Base-by-base conservation (phyloP, 2,888 invertebrate species). In the Drosophila buzzatii region DNA sequence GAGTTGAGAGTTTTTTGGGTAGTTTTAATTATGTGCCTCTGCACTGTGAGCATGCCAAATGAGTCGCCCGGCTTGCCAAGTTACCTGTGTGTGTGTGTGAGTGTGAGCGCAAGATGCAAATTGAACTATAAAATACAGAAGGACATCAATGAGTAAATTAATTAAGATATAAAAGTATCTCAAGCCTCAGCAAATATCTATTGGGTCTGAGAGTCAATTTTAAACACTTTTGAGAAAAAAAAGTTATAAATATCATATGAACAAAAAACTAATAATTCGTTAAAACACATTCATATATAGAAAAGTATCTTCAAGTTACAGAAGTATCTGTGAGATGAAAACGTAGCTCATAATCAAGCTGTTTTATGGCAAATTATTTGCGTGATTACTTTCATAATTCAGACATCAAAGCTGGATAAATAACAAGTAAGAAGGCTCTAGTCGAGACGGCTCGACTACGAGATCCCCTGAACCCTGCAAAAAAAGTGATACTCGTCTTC, bases 1-100 rank as follows among this genome's bases (percentile, higher is more conserved):
- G 47, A 27, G 47, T 14, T 31, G 37, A 20, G 20, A n/a, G 16
- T 31, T 53, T n/a, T 51, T 64, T 49, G 75, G 67, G 39, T 67
- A 68, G 59, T 79, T 78, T 78, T 78, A 78, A 78, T 79, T 79
- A 79, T 71, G 61, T 71, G 67, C 44, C 52, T 59, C 44, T 45
- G 51, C 20, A 31, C 39, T 55, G 27, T 14, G 35, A 49, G 42
- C 18, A 65, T 45, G 59, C 60, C 57, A 62, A 67, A 64, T 27
- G 66, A 64, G 64, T 58, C 58, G 62, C 41, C 62, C 7, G 27
- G 16, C 16, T 72, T 59, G 78, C 68, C 67, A 47, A 61, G 52
- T 27, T 41, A n/a, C 41, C 12, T 16, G 2, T 4, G 9, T 31
- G 18, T 20, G 31, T 20, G 33, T 9, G 42, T 27, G 5, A 27